These are phyloP conservation scores for Pomphorhynchus laevis DNA, from an alignment of 1,140 invertebrate species.

Conservation along the genomic window DNA sequence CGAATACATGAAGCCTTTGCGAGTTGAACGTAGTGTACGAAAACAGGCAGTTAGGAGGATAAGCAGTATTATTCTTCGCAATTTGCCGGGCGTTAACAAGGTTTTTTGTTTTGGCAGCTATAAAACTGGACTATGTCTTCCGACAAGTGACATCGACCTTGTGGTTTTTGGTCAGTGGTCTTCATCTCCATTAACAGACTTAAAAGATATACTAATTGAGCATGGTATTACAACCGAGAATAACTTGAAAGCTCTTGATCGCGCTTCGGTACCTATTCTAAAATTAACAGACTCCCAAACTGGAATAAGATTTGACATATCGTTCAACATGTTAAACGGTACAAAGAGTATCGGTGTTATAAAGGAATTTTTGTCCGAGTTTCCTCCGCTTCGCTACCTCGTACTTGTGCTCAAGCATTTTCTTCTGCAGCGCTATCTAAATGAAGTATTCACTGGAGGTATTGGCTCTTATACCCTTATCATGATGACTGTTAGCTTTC, in stretches of 20 bases:
- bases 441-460: constrained; percentile 91
- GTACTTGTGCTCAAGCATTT: constrained; percentile 90
- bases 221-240: constrained; percentile 47
- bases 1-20: constrained; percentile 53
- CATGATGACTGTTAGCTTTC: constrained; percentile 81
- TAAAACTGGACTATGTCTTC: constrained; percentile 57
- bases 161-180: constrained; percentile 78
- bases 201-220: constrained; percentile 49
- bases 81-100: constrained; percentile 13
- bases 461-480: constrained; percentile 92
- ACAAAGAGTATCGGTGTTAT: constrained; percentile 74
- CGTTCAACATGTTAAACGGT: constrained; percentile 80
- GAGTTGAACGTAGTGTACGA: constrained; percentile 47
- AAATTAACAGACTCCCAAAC: constrained; percentile 75
- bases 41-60: constrained; percentile 49
- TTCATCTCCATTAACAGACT: constrained; percentile 39
- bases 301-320: constrained; percentile 72
- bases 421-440: constrained; percentile 66
- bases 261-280: constrained; percentile 78
- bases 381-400: constrained; percentile 50
- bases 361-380: constrained; percentile 29
- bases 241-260: constrained; percentile 68
- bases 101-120: constrained; percentile 44
- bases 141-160: constrained; percentile 82
- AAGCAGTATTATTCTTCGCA: constrained; percentile 37